phyloP scores from a whole-genome alignment of 1,140 invertebrate species.

The Stegodyphus dumicola region DNA sequence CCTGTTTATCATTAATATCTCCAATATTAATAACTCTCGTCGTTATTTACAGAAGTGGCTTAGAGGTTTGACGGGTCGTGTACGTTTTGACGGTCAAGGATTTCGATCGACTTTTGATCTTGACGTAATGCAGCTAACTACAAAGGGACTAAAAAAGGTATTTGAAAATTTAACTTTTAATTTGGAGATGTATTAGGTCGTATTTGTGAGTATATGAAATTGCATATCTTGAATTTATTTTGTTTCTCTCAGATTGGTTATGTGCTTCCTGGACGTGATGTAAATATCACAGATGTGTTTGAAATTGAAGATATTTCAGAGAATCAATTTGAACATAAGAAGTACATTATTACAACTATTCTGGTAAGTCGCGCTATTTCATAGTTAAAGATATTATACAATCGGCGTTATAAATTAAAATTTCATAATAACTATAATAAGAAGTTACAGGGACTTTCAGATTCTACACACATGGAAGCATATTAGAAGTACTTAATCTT shows the following conservation, averaged over 20 bases:
- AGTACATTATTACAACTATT: conserved; percentile 37
- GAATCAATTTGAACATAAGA: conserved; percentile 19
- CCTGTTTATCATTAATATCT: neutral
- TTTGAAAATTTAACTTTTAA: neutral
- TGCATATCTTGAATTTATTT: neutral
- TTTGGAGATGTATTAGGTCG: too few species aligned
- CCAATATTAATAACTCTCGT: neutral
- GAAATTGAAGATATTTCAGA: neutral
- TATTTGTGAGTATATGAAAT: too few species aligned
- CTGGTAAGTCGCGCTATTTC: conserved; percentile 3
- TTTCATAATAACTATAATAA: too few species aligned
- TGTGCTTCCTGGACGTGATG: conserved; percentile 13
- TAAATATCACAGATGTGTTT: conserved; percentile 37
- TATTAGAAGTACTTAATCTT: too few species aligned
- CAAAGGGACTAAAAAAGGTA: conserved; percentile 67
- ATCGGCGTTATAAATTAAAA: too few species aligned
- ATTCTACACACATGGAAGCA: too few species aligned
- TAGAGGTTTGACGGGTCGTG: conserved; percentile 88
- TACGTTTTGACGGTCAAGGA: conserved; percentile 94
- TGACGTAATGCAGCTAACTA: conserved; percentile 87
- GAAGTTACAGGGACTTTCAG: too few species aligned
- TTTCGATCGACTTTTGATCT: conserved; percentile 90
- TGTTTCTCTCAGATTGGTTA: conserved; percentile 8
- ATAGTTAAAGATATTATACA: too few species aligned
- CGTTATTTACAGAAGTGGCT: conserved; percentile 80